Evolutionary conservation across 2,797 vertebrate species (phyloP).

Genomic region (Artibeus jamaicensis): DNA sequence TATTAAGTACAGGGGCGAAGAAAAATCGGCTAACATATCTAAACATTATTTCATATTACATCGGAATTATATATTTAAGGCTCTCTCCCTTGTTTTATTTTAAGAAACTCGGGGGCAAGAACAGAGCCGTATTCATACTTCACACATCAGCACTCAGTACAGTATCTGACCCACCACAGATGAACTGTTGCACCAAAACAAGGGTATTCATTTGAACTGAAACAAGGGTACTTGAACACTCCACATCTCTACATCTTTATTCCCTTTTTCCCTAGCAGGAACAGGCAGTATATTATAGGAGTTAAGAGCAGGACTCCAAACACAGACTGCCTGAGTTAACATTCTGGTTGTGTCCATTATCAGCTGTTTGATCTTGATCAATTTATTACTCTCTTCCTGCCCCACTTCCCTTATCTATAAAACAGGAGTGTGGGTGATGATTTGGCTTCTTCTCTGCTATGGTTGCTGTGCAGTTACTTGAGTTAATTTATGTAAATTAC

Average conservation of each 20-base stretch:
- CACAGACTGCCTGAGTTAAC: background rate
- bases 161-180: background rate
- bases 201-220: background rate
- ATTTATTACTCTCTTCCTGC: background rate
- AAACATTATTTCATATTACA: background rate
- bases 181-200: background rate
- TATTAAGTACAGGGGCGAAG: background rate
- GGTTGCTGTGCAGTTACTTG: background rate
- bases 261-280: background rate
- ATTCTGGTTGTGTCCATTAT: background rate
- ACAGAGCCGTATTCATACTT: background rate
- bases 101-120: background rate
- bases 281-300: background rate
- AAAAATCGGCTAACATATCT: background rate
- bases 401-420: background rate
- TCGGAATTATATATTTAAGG: background rate
- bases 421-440: background rate
- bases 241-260: background rate
- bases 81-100: background rate
- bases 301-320: background rate
- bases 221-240: background rate
- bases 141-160: background rate
- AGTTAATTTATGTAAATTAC: background rate
- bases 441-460: background rate
- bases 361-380: background rate